phyloP scores from a whole-genome alignment of 2,888 invertebrate genomes.

The Acanthosoma haemorrhoidale region DNA sequence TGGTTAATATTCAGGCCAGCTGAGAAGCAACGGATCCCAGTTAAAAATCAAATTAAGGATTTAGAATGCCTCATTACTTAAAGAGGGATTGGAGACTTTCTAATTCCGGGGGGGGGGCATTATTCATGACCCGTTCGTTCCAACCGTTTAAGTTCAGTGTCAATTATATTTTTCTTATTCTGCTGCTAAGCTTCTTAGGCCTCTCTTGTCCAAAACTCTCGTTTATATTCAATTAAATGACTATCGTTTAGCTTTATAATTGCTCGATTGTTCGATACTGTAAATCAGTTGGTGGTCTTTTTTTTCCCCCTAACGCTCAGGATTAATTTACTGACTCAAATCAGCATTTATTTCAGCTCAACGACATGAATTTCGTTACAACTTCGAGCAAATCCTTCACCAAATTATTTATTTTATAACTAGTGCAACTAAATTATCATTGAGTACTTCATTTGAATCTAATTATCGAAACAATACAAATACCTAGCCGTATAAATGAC shows the following conservation, averaged over 20 bases:
- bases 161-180: constrained; percentile 8
- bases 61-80: not conserved
- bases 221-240: not conserved
- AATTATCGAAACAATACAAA: too few species aligned
- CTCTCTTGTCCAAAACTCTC: not conserved
- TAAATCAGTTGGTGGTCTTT: not conserved
- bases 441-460: too few species aligned
- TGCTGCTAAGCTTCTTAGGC: not conserved
- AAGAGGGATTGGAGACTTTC: not conserved
- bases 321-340: not conserved
- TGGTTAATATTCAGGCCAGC: not conserved
- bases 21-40: not conserved
- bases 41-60: constrained; percentile 14
- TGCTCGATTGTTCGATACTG: not conserved
- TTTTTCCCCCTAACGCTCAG: not conserved
- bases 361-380: too few species aligned
- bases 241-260: not conserved
- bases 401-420: too few species aligned
- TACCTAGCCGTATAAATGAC: too few species aligned
- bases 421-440: too few species aligned
- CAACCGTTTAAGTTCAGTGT: not conserved
- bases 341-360: not conserved
- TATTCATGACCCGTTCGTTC: not conserved
- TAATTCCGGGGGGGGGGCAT: not conserved
- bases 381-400: too few species aligned